Percentiles rank a stretch among this genome's conserved stretches.
phyloP scores from a whole-genome alignment of 2,113 vertebrate species.

The Heterochromis multidens region DNA sequence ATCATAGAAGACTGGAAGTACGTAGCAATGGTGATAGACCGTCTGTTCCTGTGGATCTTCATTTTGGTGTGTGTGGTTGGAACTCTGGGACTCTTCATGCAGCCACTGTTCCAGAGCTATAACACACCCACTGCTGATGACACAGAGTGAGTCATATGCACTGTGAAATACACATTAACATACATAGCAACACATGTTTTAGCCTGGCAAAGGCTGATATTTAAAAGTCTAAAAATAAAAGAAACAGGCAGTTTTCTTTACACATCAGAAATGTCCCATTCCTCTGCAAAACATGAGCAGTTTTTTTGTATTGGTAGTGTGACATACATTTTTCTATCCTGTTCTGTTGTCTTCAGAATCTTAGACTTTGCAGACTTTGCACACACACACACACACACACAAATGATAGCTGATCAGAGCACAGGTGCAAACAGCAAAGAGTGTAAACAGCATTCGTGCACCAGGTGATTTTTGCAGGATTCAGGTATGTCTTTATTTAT shows the following conservation, averaged over 20 bases:
- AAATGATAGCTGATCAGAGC: rapidly evolving
- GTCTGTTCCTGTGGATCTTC: slow-evolving; percentile 82
- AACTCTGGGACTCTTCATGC: slow-evolving; percentile 80
- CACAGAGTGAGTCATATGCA: slow-evolving; percentile 51
- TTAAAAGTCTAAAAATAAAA: background rate
- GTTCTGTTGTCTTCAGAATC: no score
- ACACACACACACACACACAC: background rate
- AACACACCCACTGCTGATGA: slow-evolving; percentile 70
- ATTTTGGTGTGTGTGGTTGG: slow-evolving; percentile 80
- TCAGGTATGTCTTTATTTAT: background rate
- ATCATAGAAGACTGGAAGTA: slow-evolving; percentile 84
- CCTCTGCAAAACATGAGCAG: background rate
- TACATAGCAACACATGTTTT: background rate
- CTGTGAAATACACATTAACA: background rate
- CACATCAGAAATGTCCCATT: background rate
- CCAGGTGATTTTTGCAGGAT: background rate
- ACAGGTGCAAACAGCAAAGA: no score
- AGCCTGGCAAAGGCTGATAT: background rate
- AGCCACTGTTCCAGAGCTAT: slow-evolving; percentile 81
- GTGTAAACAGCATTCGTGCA: background rate
- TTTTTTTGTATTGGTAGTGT: no score
- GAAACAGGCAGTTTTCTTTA: background rate
- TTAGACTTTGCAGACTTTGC: background rate
- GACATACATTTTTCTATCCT: background rate
- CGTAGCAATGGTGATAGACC: slow-evolving; percentile 82